Conservation (phyloP, 2,888 invertebrate genomes). For the Brachypalpus laphriformis region DNA sequence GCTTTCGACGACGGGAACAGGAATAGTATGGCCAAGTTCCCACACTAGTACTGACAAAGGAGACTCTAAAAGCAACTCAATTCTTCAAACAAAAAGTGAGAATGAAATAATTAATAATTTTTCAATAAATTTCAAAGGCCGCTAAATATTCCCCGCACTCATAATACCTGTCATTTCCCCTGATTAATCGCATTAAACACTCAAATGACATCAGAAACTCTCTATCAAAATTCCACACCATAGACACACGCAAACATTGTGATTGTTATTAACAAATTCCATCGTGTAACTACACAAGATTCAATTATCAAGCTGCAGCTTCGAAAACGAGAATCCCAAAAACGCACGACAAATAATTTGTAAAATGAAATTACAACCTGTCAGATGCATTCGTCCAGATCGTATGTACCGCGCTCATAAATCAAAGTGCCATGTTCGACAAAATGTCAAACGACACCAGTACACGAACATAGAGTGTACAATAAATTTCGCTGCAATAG, state of each 20-base stretch:
- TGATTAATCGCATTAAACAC: constrained; percentile 6
- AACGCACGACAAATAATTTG: constrained; percentile 55
- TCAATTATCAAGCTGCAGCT: neutral
- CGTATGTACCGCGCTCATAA: constrained; percentile 45
- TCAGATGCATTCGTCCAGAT: constrained; percentile 44
- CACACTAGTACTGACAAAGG: too few species aligned
- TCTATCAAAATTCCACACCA: constrained; percentile 24
- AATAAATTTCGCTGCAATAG: constrained; percentile 20
- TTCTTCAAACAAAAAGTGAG: too few species aligned
- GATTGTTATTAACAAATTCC: constrained; percentile 21
- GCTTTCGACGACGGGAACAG: too few species aligned
- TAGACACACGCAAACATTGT: neutral
- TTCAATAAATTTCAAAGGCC: neutral
- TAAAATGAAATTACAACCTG: constrained; percentile 59
- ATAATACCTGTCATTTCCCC: neutral
- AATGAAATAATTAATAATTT: too few species aligned
- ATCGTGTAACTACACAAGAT: neutral
- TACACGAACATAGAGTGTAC: neutral
- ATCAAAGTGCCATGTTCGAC: constrained; percentile 67
- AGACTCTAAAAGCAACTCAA: too few species aligned
- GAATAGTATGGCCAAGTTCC: too few species aligned
- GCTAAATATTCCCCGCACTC: neutral
- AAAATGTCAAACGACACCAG: constrained; percentile 66
- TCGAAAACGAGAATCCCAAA: constrained; percentile 15
- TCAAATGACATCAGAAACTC: constrained; percentile 19